These are phyloP conservation scores for Copidosoma aretas DNA, from an alignment of 2,888 invertebrate genomes.

Conservation along the genomic window DNA sequence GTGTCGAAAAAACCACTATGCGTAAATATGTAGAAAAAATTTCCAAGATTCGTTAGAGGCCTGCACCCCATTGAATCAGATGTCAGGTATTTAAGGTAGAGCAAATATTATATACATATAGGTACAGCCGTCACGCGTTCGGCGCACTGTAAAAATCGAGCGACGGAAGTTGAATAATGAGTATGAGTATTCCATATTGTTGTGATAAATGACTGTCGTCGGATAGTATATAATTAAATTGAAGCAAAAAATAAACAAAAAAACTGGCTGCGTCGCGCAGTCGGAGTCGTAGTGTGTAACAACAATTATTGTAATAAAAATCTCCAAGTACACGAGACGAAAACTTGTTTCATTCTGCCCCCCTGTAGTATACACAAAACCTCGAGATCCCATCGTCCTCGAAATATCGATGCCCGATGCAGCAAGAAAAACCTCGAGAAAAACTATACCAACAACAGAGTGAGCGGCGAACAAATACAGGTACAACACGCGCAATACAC, in stretches of 20 bases:
- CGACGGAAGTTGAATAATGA: too few species aligned
- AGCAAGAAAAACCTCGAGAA: too few species aligned
- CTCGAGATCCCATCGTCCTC: too few species aligned
- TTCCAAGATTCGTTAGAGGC: constrained; percentile 12
- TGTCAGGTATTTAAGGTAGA: background rate
- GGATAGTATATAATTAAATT: constrained; percentile 39
- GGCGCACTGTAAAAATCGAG: constrained; percentile 30
- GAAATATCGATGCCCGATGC: too few species aligned
- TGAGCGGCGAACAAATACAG: too few species aligned
- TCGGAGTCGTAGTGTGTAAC: constrained; percentile 44
- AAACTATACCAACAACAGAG: too few species aligned
- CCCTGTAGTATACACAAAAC: too few species aligned
- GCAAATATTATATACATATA: too few species aligned
- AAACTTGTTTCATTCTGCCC: background rate
- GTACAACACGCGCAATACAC: too few species aligned
- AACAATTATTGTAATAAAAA: constrained; percentile 57
- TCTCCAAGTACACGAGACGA: constrained; percentile 34
- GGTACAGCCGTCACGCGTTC: too few species aligned
- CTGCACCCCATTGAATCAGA: background rate
- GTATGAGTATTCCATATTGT: constrained; percentile 56
- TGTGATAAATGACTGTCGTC: constrained; percentile 57
- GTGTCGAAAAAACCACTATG: too few species aligned
- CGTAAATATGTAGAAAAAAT: too few species aligned
- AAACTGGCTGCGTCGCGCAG: constrained; percentile 44
- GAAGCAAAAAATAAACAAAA: constrained; percentile 5